phyloP scores from a whole-genome alignment of 2,888 invertebrate species.

The Ryuthela nishihirai region DNA sequence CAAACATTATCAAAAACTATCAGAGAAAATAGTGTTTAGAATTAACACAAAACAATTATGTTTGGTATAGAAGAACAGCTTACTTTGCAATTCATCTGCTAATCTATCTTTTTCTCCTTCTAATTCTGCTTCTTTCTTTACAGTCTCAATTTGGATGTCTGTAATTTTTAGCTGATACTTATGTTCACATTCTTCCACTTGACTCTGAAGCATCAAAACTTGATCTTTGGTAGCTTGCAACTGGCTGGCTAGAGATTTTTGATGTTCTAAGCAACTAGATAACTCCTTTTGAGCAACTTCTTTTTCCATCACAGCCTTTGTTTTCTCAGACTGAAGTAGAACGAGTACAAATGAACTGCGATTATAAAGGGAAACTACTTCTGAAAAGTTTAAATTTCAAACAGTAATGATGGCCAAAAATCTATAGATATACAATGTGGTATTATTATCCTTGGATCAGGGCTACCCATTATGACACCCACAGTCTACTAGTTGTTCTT shows the following conservation, averaged over 20 bases:
- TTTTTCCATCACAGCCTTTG: constrained; percentile 9
- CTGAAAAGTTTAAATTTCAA: no score
- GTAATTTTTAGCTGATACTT: constrained; percentile 9
- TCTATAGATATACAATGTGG: no score
- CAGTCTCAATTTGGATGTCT: constrained; percentile 18
- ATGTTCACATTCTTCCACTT: constrained; percentile 23
- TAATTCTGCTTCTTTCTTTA: constrained; percentile 2
- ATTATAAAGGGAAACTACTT: no score
- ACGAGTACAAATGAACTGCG: background rate
- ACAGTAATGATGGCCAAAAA: no score
- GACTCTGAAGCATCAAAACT: constrained; percentile 3
- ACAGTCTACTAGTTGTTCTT: no score
- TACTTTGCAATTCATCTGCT: constrained; percentile 24
- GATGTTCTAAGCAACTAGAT: constrained; percentile 13
- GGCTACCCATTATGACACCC: no score
- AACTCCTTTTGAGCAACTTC: constrained; percentile 24
- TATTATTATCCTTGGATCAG: no score
- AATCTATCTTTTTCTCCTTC: constrained; percentile 18
- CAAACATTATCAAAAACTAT: no score
- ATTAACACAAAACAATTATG: no score
- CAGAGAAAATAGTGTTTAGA: no score
- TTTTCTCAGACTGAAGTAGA: constrained; percentile 21
- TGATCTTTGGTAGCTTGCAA: constrained; percentile 9
- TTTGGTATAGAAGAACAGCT: no score
- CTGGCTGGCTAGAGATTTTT: constrained; percentile 15